phyloP scores from a whole-genome alignment of 2,888 invertebrate species.

The Drosophila engyochracea region DNA sequence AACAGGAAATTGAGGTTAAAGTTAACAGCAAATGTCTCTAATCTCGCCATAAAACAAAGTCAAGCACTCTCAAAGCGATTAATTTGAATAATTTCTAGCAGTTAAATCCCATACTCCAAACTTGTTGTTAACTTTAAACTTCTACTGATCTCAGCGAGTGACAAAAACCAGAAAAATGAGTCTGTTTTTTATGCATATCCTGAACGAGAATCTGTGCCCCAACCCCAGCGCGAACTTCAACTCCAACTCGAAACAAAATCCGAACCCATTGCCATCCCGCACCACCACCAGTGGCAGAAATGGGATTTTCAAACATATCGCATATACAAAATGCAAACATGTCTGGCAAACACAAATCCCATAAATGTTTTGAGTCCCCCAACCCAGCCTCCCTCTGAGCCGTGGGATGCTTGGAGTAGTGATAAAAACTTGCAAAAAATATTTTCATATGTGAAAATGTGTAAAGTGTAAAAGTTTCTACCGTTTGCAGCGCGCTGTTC shows the following conservation, averaged over 20 bases:
- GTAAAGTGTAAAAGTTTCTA: slow-evolving; percentile 74
- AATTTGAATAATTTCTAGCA: slow-evolving; percentile 9
- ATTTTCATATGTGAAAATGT: slow-evolving; percentile 80
- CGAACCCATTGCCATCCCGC: slow-evolving; percentile 6
- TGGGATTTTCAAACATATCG: slow-evolving; percentile 78
- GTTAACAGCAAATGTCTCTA: not conserved
- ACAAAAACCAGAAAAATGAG: not conserved
- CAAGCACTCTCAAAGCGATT: not conserved
- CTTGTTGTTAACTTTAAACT: slow-evolving; percentile 8
- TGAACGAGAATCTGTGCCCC: slow-evolving; percentile 17
- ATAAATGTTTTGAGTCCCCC: slow-evolving; percentile 74
- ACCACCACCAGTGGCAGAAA: slow-evolving; percentile 51
- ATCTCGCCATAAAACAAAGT: not conserved
- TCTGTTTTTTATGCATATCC: slow-evolving; percentile 14
- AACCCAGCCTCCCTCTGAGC: not conserved
- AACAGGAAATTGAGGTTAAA: not conserved
- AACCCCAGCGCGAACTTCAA: not conserved
- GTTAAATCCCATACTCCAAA: slow-evolving; percentile 1
- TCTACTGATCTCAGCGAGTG: not conserved
- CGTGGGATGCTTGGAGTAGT: slow-evolving; percentile 44
- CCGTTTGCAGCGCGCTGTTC: slow-evolving; percentile 35
- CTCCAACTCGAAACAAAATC: slow-evolving; percentile 10
- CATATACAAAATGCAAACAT: slow-evolving; percentile 80
- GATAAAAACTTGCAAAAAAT: slow-evolving; percentile 75
- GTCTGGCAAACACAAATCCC: slow-evolving; percentile 83